Percentiles rank a stretch among this genome's conserved stretches.
Evolutionary conservation across 2,797 vertebrate genomes (phyloP).

Genomic region (Phrynocephalus forsythii): DNA sequence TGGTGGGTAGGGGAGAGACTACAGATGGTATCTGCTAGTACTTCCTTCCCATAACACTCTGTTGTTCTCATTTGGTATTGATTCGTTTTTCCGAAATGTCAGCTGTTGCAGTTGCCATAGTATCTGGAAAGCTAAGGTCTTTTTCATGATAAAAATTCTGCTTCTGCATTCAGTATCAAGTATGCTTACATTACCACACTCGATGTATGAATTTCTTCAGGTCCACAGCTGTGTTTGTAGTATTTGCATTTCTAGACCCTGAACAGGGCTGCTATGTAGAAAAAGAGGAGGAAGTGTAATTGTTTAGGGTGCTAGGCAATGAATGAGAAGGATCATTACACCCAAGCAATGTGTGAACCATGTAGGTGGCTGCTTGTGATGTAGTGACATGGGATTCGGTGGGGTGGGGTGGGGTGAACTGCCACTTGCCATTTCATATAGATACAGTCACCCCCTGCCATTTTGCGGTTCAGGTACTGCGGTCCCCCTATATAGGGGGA

Average conservation of each 20-base stretch:
- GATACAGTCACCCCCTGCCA: not conserved
- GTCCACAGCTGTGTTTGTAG: not conserved
- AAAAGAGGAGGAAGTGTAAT: not conserved
- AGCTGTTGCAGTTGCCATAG: too few species aligned
- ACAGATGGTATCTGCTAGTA: not conserved
- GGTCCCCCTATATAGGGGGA: too few species aligned
- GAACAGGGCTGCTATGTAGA: not conserved
- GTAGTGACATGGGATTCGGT: not conserved
- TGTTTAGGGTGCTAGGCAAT: not conserved
- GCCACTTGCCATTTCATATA: not conserved
- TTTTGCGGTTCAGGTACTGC: too few species aligned
- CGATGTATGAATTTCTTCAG: not conserved
- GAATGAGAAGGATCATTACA: too few species aligned
- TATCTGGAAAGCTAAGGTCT: not conserved
- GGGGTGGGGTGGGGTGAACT: too few species aligned
- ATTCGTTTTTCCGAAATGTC: not conserved
- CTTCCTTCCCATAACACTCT: not conserved
- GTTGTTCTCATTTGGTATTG: not conserved
- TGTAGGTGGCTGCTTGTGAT: not conserved
- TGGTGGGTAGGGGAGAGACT: not conserved
- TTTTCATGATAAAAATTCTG: not conserved
- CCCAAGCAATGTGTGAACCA: not conserved
- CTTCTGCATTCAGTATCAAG: not conserved
- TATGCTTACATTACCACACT: too few species aligned
- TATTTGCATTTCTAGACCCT: not conserved